These are phyloP conservation scores for Emydocephalus ijimae DNA, from an alignment of 2,113 vertebrate species.

Conservation along the genomic window DNA sequence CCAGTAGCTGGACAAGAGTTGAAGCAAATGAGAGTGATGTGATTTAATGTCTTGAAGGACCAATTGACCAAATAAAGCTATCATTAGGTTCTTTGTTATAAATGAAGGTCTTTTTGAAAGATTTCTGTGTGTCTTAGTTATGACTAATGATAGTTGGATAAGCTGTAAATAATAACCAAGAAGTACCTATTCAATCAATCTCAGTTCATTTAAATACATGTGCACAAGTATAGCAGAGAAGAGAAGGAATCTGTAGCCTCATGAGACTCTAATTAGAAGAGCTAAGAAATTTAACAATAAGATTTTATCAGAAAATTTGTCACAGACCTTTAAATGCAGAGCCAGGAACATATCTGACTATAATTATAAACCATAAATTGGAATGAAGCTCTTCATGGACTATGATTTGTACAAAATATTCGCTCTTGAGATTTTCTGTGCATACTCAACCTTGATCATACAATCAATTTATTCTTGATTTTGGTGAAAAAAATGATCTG, in stretches of 20 bases:
- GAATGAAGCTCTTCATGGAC: constrained; percentile 49
- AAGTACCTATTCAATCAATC: constrained; percentile 49
- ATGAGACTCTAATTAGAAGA: constrained; percentile 51
- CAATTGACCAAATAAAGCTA: background rate
- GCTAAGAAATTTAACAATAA: constrained; percentile 55
- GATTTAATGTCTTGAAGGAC: background rate
- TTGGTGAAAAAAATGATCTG: constrained; percentile 6
- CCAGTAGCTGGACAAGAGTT: background rate
- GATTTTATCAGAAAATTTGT: constrained; percentile 56
- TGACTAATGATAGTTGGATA: background rate
- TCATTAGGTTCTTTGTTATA: background rate
- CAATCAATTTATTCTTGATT: background rate
- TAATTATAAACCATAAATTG: constrained; percentile 59
- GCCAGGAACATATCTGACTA: constrained; percentile 44
- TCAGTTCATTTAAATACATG: constrained; percentile 15
- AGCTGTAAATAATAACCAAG: constrained; percentile 31
- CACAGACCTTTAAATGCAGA: constrained; percentile 54
- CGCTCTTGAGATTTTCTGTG: constrained; percentile 26
- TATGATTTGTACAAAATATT: constrained; percentile 58
- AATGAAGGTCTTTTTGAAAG: background rate
- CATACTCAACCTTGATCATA: constrained; percentile 25
- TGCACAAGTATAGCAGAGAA: constrained; percentile 38
- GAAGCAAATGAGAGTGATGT: no score
- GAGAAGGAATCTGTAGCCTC: constrained; percentile 45
- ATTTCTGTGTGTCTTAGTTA: background rate